Evolutionary conservation across 2,113 vertebrate genomes (phyloP).

Genomic region (Nyctereutes procyonoides): DNA sequence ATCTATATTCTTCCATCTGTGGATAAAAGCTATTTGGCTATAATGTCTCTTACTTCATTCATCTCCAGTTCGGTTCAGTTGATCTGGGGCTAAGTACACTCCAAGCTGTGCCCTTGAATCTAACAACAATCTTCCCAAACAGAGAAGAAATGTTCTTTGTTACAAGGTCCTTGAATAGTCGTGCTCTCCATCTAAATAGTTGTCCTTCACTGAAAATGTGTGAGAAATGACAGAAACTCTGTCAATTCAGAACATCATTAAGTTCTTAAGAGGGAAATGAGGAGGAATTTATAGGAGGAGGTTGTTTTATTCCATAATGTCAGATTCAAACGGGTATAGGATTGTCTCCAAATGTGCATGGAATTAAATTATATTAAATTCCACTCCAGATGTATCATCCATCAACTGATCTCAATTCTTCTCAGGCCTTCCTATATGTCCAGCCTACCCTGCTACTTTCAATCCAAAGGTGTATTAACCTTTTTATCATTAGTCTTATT

Average conservation of each 20-base stretch:
- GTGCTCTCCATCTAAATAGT: background rate
- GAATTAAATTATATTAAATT: background rate
- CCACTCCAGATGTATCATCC: background rate
- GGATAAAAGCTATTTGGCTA: background rate
- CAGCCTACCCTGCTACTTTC: background rate
- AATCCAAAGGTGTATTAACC: background rate
- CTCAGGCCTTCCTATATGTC: background rate
- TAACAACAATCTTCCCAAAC: background rate
- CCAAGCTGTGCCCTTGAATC: background rate
- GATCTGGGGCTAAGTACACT: background rate
- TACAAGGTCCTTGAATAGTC: background rate
- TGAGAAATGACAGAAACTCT: background rate
- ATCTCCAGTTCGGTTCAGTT: background rate
- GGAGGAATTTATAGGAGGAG: background rate
- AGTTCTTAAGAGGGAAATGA: background rate
- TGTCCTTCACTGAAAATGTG: background rate
- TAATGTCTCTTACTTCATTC: background rate
- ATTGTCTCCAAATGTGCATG: background rate
- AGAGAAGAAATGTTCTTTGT: background rate
- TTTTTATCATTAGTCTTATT: conserved; percentile 17
- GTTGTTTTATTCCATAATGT: background rate
- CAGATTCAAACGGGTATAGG: background rate
- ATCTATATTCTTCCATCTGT: background rate
- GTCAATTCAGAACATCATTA: background rate
- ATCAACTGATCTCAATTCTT: background rate